phyloP scores from a whole-genome alignment of 2,888 invertebrate species.

The Podabrus alpinus region DNA sequence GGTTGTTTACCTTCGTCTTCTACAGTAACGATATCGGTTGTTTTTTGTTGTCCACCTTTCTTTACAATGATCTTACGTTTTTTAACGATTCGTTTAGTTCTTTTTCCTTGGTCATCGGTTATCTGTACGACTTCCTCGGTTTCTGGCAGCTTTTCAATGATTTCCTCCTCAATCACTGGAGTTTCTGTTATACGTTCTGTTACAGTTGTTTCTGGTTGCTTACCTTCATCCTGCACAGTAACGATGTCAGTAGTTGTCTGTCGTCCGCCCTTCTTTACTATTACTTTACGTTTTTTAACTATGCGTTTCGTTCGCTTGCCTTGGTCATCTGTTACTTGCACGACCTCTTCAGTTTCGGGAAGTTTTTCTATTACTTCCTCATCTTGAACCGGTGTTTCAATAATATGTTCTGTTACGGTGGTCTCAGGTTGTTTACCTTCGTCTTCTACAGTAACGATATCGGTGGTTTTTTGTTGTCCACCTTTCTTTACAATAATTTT shows the following conservation, averaged over 20 bases:
- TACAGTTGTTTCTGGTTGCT: constrained; percentile 41
- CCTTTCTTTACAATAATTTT: constrained; percentile 36
- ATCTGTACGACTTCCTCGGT: constrained; percentile 48
- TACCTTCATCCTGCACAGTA: constrained; percentile 43
- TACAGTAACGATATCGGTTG: constrained; percentile 48
- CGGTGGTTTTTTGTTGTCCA: constrained; percentile 51
- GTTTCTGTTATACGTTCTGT: constrained; percentile 39
- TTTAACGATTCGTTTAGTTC: constrained; percentile 37
- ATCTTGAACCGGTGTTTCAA: constrained; percentile 27
- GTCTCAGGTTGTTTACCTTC: constrained; percentile 47
- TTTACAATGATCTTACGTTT: constrained; percentile 41
- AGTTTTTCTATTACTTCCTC: constrained; percentile 46
- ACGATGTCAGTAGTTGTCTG: constrained; percentile 49
- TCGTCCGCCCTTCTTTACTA: constrained; percentile 43
- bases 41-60: constrained; percentile 39
- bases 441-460: constrained; percentile 50
- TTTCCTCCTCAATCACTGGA: constrained; percentile 33
- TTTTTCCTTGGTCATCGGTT: constrained; percentile 35
- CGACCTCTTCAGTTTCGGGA: constrained; percentile 40
- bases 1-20: constrained; percentile 44
- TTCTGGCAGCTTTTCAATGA: constrained; percentile 30
- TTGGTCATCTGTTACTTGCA: constrained; percentile 38
- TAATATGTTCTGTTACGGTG: constrained; percentile 42
- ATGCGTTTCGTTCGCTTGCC: constrained; percentile 40
- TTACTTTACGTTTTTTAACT: constrained; percentile 46